These are phyloP conservation scores for Octodon degus DNA, from an alignment of 2,113 vertebrate genomes.

Conservation along the genomic window DNA sequence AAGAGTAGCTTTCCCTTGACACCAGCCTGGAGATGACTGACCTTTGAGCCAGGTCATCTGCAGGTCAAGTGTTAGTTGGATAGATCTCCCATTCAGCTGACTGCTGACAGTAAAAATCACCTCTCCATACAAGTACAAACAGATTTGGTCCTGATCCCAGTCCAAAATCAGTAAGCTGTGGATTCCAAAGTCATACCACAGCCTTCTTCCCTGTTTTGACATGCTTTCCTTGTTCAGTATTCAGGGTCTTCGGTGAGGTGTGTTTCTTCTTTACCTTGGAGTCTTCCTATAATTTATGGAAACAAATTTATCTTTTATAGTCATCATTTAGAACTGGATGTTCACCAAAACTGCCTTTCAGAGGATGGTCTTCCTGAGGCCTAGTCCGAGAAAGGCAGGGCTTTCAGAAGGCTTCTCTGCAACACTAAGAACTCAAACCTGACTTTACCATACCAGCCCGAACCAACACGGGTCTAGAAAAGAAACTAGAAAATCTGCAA, in stretches of 20 bases:
- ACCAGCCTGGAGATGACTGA: not conserved
- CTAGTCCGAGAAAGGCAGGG: not conserved
- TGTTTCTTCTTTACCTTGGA: not conserved
- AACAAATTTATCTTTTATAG: not conserved
- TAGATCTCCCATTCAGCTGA: not conserved
- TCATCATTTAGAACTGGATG: not conserved
- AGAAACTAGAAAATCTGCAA: not conserved
- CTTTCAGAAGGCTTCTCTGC: not conserved
- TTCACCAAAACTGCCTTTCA: slow-evolving; percentile 3
- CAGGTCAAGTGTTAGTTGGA: not conserved
- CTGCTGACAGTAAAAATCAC: not conserved
- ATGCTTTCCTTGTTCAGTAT: not conserved
- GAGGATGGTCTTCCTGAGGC: not conserved
- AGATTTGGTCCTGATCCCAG: not conserved
- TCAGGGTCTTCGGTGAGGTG: not conserved
- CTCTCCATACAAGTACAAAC: not conserved
- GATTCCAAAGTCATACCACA: not conserved
- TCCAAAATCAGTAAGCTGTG: not conserved
- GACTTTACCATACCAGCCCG: not conserved
- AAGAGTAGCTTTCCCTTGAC: not conserved
- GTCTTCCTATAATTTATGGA: not conserved
- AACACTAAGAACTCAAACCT: not conserved
- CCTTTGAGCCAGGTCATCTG: not conserved
- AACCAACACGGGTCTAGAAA: not conserved
- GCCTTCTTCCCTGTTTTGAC: not conserved